Evolutionary conservation across 2,797 vertebrate genomes (phyloP).

Genomic region (Anguilla marmorata): DNA sequence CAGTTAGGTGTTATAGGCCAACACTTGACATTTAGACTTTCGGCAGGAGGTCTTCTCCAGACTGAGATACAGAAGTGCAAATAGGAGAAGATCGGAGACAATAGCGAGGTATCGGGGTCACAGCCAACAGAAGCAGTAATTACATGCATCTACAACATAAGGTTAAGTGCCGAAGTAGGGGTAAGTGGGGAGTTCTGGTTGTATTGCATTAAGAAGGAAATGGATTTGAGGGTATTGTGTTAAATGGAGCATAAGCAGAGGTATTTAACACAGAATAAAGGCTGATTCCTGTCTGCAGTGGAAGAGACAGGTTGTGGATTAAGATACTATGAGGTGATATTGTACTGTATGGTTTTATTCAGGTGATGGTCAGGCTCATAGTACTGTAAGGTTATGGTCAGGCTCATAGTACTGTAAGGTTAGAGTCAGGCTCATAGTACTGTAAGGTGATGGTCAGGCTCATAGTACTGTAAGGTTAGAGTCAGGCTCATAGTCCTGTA

Average conservation of each 20-base stretch:
- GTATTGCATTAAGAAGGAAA: background rate
- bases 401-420: background rate
- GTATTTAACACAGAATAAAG: background rate
- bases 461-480: background rate
- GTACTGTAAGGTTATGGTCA: background rate
- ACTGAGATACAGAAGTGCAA: background rate
- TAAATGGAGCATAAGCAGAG: background rate
- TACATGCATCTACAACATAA: background rate
- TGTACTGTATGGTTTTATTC: too few relatives aligned
- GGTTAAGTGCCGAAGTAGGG: background rate
- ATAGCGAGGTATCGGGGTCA: background rate
- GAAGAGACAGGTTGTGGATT: background rate
- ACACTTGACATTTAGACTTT: background rate
- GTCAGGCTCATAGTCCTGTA: background rate
- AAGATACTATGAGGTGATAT: background rate
- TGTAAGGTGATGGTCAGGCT: too few relatives aligned
- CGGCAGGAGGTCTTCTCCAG: background rate
- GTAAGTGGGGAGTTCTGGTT: background rate
- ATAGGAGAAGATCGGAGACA: background rate
- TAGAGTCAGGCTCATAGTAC: too few relatives aligned
- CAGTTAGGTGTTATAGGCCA: background rate
- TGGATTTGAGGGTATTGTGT: background rate
- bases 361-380: too few relatives aligned
- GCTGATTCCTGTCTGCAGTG: background rate
- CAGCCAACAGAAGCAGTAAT: background rate